Percentiles rank a stretch among this genome's conserved stretches.
These are phyloP conservation scores for Plectropomus leopardus DNA, from an alignment of 2,113 vertebrate genomes.

Conservation along the genomic window DNA sequence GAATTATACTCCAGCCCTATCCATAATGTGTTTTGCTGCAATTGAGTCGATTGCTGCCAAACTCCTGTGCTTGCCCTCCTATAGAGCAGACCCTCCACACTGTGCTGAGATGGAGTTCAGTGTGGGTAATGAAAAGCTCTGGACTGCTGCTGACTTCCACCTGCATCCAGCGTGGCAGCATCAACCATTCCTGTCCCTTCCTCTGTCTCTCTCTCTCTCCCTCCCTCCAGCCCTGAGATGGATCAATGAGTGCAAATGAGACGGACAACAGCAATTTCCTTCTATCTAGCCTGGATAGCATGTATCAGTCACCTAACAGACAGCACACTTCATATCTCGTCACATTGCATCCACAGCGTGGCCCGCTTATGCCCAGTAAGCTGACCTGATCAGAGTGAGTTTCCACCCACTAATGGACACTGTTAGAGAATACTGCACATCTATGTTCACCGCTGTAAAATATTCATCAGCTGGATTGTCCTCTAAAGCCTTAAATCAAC, in stretches of 20 bases:
- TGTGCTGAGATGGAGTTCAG: constrained; percentile 7
- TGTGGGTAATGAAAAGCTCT: constrained; percentile 27
- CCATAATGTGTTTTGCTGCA: background rate
- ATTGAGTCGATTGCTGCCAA: background rate
- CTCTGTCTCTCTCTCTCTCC: constrained; percentile 9
- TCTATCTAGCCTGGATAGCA: constrained; percentile 44
- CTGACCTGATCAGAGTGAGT: constrained; percentile 19
- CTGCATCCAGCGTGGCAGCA: constrained; percentile 17
- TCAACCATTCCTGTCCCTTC: background rate
- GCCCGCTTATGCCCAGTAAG: constrained; percentile 26
- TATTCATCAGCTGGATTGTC: constrained; percentile 14
- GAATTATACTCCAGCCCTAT: too few species aligned
- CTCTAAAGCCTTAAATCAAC: constrained; percentile 11
- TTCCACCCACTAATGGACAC: constrained; percentile 29
- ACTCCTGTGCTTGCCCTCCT: background rate
- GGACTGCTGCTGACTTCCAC: constrained; percentile 53
- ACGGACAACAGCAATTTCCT: constrained; percentile 79
- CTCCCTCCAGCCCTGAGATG: constrained; percentile 31
- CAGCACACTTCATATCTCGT: constrained; percentile 30
- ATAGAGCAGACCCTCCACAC: constrained; percentile 20
- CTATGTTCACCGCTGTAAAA: constrained; percentile 16
- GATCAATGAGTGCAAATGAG: constrained; percentile 81
- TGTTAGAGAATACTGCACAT: constrained; percentile 4
- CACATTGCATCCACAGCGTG: constrained; percentile 17
- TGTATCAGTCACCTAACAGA: constrained; percentile 66